Evolutionary conservation across 92 coral and sea anemone species (phyloP).

Genomic region (Desmophyllum pertusum): DNA sequence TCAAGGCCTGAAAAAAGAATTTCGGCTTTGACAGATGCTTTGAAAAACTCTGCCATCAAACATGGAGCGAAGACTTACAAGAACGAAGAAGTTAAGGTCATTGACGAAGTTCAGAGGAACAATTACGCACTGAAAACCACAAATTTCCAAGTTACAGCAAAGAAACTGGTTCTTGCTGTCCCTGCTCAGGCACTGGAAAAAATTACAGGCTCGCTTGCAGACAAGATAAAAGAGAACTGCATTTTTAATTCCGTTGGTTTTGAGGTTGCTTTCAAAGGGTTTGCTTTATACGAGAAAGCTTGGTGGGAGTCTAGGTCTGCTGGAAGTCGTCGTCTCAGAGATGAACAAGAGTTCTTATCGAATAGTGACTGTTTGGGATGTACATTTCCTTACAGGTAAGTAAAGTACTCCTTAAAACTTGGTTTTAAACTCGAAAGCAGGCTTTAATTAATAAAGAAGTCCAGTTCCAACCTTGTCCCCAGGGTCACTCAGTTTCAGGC

Average conservation of each 20-base stretch:
- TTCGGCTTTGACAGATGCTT: not conserved
- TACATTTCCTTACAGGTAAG: not conserved
- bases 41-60: constrained; percentile 2
- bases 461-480: not conserved
- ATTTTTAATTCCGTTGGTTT: not conserved
- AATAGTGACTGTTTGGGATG: not conserved
- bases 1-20: not conserved
- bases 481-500: too few species aligned
- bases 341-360: not conserved
- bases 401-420: not conserved
- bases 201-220: not conserved
- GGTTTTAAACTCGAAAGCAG: too few species aligned
- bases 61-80: not conserved
- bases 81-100: constrained; percentile 2
- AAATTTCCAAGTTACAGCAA: not conserved
- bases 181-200: not conserved
- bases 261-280: constrained; percentile 1
- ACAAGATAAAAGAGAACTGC: not conserved
- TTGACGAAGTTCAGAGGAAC: not conserved
- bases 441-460: too few species aligned
- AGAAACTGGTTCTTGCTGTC: not conserved
- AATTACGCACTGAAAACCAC: not conserved
- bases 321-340: not conserved
- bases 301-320: not conserved
- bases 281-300: not conserved